Conservation (phyloP, 2,888 invertebrate genomes). For the Lasioglossum leucozonium region DNA sequence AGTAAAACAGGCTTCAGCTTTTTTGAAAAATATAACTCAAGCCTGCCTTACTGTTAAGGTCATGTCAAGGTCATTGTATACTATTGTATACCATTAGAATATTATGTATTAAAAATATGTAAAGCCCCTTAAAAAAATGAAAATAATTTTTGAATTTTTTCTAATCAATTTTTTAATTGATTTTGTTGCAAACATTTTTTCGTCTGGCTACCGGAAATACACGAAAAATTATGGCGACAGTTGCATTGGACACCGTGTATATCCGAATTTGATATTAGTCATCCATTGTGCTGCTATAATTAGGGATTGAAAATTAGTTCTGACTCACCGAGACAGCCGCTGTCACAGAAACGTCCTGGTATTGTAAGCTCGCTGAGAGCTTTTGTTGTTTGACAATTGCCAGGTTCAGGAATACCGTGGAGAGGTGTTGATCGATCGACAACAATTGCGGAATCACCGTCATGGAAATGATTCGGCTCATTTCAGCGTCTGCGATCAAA, state of each 20-base stretch:
- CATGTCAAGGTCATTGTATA: too few relatives aligned
- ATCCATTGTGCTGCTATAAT: not conserved
- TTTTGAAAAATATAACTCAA: too few relatives aligned
- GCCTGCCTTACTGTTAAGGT: too few relatives aligned
- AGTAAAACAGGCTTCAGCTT: too few relatives aligned
- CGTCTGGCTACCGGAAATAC: too few relatives aligned
- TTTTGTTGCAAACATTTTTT: too few relatives aligned
- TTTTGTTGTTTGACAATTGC: slow-evolving; percentile 1
- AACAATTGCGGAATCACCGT: not conserved
- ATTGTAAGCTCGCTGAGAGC: not conserved
- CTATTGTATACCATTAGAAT: too few relatives aligned
- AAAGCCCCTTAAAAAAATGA: too few relatives aligned
- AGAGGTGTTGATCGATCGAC: slow-evolving; percentile 8
- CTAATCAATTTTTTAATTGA: too few relatives aligned
- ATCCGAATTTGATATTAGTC: not conserved
- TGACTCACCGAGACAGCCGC: slow-evolving; percentile 36
- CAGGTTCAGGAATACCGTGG: not conserved
- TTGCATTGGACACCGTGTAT: not conserved
- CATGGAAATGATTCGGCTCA: not conserved
- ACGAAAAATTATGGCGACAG: too few relatives aligned
- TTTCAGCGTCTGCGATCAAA: slow-evolving; percentile 22
- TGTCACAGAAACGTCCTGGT: not conserved
- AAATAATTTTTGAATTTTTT: too few relatives aligned
- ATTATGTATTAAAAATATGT: too few relatives aligned
- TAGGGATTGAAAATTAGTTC: not conserved